Evolutionary conservation across 2,888 invertebrate species (phyloP).

Genomic region (Lepidochitona cinerea): DNA sequence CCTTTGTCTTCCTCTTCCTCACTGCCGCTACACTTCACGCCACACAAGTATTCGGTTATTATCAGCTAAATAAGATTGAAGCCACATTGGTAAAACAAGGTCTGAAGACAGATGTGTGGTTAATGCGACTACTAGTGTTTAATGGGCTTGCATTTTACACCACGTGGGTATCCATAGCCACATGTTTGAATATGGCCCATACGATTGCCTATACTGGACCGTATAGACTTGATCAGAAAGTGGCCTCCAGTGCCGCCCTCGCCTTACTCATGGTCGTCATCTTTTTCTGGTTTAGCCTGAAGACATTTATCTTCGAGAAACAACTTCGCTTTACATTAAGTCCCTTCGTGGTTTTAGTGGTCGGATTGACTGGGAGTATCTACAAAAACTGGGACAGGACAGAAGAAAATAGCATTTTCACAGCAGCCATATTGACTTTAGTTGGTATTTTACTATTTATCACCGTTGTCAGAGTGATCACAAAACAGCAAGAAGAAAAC

Average conservation of each 20-base stretch:
- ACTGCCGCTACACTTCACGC: slow-evolving; percentile 33
- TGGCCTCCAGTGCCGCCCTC: slow-evolving; percentile 35
- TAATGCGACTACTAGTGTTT: slow-evolving; percentile 39
- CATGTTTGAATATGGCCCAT: slow-evolving; percentile 44
- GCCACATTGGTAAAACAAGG: slow-evolving; percentile 17
- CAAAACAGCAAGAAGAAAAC: too few species aligned
- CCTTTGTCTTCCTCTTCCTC: slow-evolving; percentile 21
- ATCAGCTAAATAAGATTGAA: slow-evolving; percentile 32
- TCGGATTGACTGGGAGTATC: slow-evolving; percentile 38
- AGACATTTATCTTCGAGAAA: slow-evolving; percentile 42
- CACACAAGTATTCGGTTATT: slow-evolving; percentile 32
- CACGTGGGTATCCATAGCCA: slow-evolving; percentile 42
- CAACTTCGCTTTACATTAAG: slow-evolving; percentile 39
- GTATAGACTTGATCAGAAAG: background rate
- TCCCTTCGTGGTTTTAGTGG: slow-evolving; percentile 39
- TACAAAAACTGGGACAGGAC: slow-evolving; percentile 23
- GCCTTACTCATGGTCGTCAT: slow-evolving; percentile 38
- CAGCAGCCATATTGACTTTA: slow-evolving; percentile 42
- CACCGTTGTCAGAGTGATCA: too few species aligned
- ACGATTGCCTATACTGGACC: slow-evolving; percentile 29
- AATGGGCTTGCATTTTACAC: slow-evolving; percentile 48
- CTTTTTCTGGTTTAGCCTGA: slow-evolving; percentile 39
- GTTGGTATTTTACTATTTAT: too few species aligned
- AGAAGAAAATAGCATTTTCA: slow-evolving; percentile 49
- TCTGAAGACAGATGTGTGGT: slow-evolving; percentile 35